Conservation (phyloP, 2,888 invertebrate species). For the Heliconius charithonia region DNA sequence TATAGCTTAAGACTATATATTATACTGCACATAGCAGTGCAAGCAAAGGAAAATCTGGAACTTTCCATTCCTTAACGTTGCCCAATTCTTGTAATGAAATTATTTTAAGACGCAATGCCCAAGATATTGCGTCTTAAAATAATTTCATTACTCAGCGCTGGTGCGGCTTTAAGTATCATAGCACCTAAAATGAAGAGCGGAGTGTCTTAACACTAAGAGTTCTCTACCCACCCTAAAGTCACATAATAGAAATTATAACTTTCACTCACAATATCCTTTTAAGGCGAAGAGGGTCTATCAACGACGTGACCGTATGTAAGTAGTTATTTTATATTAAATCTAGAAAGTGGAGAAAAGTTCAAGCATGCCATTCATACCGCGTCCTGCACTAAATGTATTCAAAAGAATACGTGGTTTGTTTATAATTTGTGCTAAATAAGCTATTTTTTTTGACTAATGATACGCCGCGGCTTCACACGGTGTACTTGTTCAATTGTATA, state of each 20-base stretch:
- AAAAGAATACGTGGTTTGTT: conserved; percentile 10
- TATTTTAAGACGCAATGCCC: no score
- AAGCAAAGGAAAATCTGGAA: no score
- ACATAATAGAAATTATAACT: neutral
- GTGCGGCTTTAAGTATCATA: neutral
- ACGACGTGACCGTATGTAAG: conserved; percentile 4
- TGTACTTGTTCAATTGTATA: no score
- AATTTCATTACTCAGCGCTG: neutral
- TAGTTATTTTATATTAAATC: conserved; percentile 8
- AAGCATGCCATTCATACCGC: conserved; percentile 18
- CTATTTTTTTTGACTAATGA: neutral
- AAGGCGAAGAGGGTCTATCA: neutral
- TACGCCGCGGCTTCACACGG: no score
- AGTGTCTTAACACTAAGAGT: neutral
- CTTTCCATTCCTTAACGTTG: no score
- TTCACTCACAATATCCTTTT: conserved; percentile 14
- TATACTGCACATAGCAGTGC: no score
- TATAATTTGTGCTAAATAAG: neutral
- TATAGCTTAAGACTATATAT: no score
- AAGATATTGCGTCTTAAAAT: no score
- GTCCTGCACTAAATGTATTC: conserved; percentile 20
- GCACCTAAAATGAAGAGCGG: neutral
- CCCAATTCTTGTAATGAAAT: no score
- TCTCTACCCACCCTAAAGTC: neutral
- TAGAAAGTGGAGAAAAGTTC: conserved; percentile 26